Evolutionary conservation across 2,113 vertebrate genomes (phyloP).

Genomic region (Spea multiplicata): DNA sequence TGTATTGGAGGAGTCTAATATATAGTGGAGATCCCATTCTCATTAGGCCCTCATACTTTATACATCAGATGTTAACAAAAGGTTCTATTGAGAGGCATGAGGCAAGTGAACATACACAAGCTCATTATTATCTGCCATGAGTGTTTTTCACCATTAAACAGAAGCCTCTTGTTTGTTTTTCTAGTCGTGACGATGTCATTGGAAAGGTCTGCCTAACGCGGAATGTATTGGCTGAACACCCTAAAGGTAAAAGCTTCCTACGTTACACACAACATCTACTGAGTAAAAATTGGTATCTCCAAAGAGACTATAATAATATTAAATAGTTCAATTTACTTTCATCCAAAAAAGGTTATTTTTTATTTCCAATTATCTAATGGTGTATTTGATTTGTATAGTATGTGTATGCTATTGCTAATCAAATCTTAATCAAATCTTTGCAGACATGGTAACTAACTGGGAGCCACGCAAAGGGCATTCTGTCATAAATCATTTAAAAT

Average conservation of each 20-base stretch:
- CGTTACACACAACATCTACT: background rate
- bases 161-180: background rate
- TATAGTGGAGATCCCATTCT: too few relatives aligned
- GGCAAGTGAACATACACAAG: constrained; percentile 6
- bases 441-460: too few relatives aligned
- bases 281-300: background rate
- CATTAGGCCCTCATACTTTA: too few relatives aligned
- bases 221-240: constrained; percentile 67
- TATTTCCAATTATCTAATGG: background rate
- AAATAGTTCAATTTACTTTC: background rate
- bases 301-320: background rate
- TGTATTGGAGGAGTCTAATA: too few relatives aligned
- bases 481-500: too few relatives aligned
- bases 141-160: background rate
- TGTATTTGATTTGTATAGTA: background rate
- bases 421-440: background rate
- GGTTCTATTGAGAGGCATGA: too few relatives aligned
- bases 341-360: background rate
- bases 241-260: constrained; percentile 69
- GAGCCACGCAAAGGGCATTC: too few relatives aligned
- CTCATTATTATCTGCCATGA: background rate
- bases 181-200: constrained; percentile 78
- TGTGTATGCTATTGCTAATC: background rate
- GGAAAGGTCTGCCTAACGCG: constrained; percentile 79
- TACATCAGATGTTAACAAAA: too few relatives aligned